These are phyloP conservation scores for Salvator merianae DNA, from an alignment of 2,113 vertebrate species.

Conservation along the genomic window DNA sequence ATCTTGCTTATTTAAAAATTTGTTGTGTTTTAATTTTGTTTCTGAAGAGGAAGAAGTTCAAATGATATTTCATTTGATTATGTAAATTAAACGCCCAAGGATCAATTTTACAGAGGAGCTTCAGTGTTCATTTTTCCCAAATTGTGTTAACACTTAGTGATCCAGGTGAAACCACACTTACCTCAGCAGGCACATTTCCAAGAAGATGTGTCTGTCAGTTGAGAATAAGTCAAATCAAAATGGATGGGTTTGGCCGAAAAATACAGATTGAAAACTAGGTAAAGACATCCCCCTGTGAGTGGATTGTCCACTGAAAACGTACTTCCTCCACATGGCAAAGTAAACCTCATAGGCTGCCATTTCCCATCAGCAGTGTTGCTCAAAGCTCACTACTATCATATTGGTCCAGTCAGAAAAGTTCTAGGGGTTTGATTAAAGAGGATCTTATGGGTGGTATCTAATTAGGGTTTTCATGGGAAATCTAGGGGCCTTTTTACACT, in stretches of 20 bases:
- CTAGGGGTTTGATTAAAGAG: not conserved
- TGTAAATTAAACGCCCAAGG: conserved; percentile 22
- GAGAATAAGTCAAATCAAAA: too few species aligned
- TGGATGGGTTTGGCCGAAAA: too few species aligned
- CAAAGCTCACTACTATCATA: not conserved
- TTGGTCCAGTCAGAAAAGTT: conserved; percentile 18
- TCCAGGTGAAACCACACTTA: not conserved
- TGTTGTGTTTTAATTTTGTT: conserved; percentile 33
- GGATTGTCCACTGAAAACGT: not conserved
- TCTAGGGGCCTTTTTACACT: too few species aligned
- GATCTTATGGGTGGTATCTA: not conserved
- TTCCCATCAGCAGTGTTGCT: not conserved
- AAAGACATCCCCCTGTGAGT: too few species aligned
- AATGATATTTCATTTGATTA: conserved; percentile 20
- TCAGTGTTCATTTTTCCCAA: conserved; percentile 38
- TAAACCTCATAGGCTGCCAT: not conserved
- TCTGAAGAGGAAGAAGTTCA: conserved; percentile 37
- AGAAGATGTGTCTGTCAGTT: not conserved
- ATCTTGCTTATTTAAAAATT: conserved; percentile 51
- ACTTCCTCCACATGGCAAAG: not conserved
- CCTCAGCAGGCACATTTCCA: not conserved
- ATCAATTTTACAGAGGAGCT: conserved; percentile 38
- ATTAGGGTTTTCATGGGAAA: not conserved
- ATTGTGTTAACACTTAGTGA: not conserved
- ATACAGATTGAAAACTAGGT: too few species aligned